Conservation (phyloP, 2,113 vertebrate genomes). For the Plecotus auritus region DNA sequence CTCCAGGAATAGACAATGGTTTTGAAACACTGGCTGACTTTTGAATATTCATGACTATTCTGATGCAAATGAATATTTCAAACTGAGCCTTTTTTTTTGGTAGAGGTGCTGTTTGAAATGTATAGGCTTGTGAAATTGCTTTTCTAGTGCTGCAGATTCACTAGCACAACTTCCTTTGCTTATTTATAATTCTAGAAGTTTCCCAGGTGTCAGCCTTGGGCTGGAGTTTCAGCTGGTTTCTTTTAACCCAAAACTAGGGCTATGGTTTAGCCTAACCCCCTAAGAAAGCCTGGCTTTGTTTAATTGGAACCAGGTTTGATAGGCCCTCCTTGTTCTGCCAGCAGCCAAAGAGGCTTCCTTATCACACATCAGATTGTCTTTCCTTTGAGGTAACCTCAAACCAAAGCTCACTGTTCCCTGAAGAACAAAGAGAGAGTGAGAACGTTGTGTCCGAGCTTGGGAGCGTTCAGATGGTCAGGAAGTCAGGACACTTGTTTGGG, state of each 20-base stretch:
- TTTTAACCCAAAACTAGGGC: constrained; percentile 8
- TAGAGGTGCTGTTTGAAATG: constrained; percentile 53
- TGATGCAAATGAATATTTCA: constrained; percentile 73
- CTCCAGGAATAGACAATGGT: constrained; percentile 60
- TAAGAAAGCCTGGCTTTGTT: constrained; percentile 2
- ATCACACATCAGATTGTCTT: constrained; percentile 51
- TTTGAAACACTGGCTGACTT: constrained; percentile 62
- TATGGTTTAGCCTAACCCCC: not conserved
- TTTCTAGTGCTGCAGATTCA: not conserved
- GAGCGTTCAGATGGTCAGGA: not conserved
- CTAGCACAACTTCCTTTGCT: not conserved
- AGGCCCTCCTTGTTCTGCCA: constrained; percentile 25
- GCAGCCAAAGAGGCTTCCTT: constrained; percentile 33
- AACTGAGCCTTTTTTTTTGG: constrained; percentile 50
- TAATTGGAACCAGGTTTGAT: not conserved
- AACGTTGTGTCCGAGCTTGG: not conserved
- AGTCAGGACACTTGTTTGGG: not conserved
- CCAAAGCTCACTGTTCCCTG: constrained; percentile 45
- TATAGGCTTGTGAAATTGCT: constrained; percentile 50
- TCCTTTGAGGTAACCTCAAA: constrained; percentile 61
- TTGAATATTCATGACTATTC: constrained; percentile 78
- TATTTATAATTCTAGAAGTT: constrained; percentile 41
- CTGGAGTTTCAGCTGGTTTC: constrained; percentile 9
- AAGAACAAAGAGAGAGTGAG: constrained; percentile 38
- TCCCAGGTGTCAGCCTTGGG: constrained; percentile 10